Evolutionary conservation across 2,797 vertebrate genomes (phyloP), one percentile per base, ranked within the genome.

Genomic region (Poeciliopsis presidionis): DNA sequence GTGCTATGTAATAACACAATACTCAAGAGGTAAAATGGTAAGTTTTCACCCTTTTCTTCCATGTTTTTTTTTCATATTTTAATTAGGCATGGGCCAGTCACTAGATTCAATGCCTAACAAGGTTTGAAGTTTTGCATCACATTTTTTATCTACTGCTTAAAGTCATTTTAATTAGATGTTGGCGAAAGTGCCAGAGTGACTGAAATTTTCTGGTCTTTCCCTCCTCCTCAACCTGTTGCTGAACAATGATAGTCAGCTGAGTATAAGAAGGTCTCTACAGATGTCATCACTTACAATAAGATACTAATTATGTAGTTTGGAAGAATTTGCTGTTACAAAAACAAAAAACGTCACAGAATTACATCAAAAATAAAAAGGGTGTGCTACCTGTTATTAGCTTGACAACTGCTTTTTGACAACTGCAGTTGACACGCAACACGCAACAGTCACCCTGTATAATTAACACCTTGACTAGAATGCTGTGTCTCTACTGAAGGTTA

Each of bases 1-100:
- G 12, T 59, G 55, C 83, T 80, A 70, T 88, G 87, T 90, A 81
- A 84, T 86, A 88, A 89, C 72, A 55, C 72, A 5, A 45, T 65
- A 39, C 63, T 85, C 33, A 13, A 77, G 69, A 84, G 82, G 72
- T 69, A 51, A 45, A 75, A 30, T 67, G 81, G 61, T 78, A 63
- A 46, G 55, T 76, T 55, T 30, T 59, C 13, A 69, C 67, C 59
- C 71, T 59, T 81, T 78, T 25, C 51, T 80, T 67, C 2, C 81
- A 53, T 65, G 4, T 12, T 57, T 61, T 14, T 8, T 16, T 51
- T 57, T 43, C 36, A 47, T 3, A 30, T 25, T 43, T 28, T 8
- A 13, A 71, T 46, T 46, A 71, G 67, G 13, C 67, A 71, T 46
- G 43, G 67, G 67, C 67, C 43, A 43, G 67, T 18, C n/a, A 28